Evolutionary conservation across 1,140 invertebrate species (phyloP), one percentile per base, ranked within the genome.

Genomic region (Sycophila sp.): DNA sequence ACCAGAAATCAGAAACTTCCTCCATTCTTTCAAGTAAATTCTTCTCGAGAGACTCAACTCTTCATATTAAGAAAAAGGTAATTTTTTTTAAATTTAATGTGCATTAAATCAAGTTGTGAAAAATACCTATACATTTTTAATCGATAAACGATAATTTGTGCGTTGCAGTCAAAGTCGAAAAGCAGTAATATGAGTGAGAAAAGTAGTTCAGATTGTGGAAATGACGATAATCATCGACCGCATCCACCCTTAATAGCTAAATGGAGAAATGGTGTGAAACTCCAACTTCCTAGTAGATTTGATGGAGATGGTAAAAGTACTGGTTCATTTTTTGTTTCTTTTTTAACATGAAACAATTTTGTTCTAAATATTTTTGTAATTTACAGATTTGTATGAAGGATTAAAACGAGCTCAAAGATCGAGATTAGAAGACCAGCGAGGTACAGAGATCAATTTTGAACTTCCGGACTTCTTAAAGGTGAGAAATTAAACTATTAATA

Each of bases 361-460:
- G 13, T 30, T 36, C 45, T 32, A 51, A 47, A 60, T 60, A 11
- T 32, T 40, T 28, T 53, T 47, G 13, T 53, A 36, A 34, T 45
- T 40, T 62, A 55, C 70, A 91, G 90, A 91, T 76, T 82, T 92
- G 60, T 92, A 93, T 74, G 93, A 94, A 81, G 91, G 93, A 30
- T 82, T 94, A 69, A 93, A 93, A 81, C 87, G 92, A 71, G 92
- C 92, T 3, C 93, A 94, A 80, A 82, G 91, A 73, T 89, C 89
- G 55, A 87, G 93, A 24, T 81, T 95, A 47, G 93, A 95, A 81
- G 94, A 95, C 81, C 93, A 95, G 83, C 86, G 94, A 73, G 93
- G 93, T 45, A 94, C 92, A 0, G 91, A 93, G 85, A 93, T 94
- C 1, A 94, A 94, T 80, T 93, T 92, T 76, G 92, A 94, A 83